phyloP scores from a whole-genome alignment of 2,888 invertebrate genomes.

The Leistus spinibarbis region DNA sequence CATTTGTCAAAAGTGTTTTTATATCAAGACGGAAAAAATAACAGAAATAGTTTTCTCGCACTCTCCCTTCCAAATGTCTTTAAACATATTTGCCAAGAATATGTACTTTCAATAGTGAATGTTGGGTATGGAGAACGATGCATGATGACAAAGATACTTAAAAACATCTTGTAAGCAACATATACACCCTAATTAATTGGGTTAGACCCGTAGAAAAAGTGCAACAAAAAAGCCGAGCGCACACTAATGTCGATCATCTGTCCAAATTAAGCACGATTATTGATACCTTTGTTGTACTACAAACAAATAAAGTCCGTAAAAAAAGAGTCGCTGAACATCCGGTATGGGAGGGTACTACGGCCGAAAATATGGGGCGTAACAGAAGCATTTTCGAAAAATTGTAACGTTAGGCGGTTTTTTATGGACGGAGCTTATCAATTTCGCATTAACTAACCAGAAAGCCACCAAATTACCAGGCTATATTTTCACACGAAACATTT shows the following conservation, averaged over 20 bases:
- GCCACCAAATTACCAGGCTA: slow-evolving; percentile 27
- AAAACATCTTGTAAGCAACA: slow-evolving; percentile 10
- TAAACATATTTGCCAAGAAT: too few species aligned
- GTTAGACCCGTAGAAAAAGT: not conserved
- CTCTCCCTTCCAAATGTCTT: too few species aligned
- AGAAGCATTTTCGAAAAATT: slow-evolving; percentile 26
- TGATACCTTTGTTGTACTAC: not conserved
- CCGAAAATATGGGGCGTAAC: slow-evolving; percentile 23
- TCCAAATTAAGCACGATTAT: not conserved
- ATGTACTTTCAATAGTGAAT: too few species aligned
- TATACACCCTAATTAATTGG: slow-evolving; percentile 17
- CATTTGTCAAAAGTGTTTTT: slow-evolving; percentile 34
- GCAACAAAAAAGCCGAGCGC: not conserved
- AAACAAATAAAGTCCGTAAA: not conserved
- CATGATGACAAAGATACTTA: not conserved
- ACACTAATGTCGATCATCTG: not conserved
- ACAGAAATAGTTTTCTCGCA: not conserved
- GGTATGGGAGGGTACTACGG: not conserved
- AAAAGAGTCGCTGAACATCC: not conserved
- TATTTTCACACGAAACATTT: slow-evolving; percentile 38
- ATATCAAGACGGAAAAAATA: slow-evolving; percentile 18
- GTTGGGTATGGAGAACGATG: too few species aligned
- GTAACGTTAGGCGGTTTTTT: slow-evolving; percentile 23
- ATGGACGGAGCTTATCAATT: slow-evolving; percentile 29
- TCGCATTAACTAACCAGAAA: slow-evolving; percentile 28